Conservation (phyloP, 2,113 vertebrate species). For the Irena cyanogastra region DNA sequence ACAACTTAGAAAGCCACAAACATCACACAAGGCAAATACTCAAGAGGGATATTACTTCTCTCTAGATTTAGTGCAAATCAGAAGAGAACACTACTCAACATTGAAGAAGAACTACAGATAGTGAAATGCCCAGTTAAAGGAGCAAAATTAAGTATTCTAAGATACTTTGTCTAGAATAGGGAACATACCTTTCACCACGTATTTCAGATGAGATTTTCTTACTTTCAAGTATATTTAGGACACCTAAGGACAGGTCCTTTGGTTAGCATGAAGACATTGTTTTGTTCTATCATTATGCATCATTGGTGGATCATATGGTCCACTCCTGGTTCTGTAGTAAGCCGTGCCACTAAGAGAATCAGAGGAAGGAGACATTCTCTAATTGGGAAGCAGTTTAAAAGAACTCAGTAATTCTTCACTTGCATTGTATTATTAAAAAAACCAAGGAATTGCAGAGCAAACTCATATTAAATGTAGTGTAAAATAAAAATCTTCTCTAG, state of each 20-base stretch:
- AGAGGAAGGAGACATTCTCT: not conserved
- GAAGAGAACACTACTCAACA: not conserved
- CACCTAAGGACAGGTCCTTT: not conserved
- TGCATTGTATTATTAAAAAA: not conserved
- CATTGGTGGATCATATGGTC: not conserved
- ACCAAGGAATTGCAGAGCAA: not conserved
- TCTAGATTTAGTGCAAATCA: not conserved
- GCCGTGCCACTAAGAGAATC: not conserved
- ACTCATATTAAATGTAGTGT: not conserved
- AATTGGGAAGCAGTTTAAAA: not conserved
- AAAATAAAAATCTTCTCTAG: not conserved
- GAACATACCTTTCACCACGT: rapidly evolving
- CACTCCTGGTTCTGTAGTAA: not conserved
- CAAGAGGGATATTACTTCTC: not conserved
- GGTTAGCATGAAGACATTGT: not conserved
- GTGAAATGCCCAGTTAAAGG: not conserved
- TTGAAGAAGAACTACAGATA: not conserved
- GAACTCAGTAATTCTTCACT: not conserved
- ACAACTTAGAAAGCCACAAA: not conserved
- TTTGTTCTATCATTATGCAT: not conserved
- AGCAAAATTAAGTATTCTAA: not conserved
- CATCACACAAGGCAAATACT: not conserved
- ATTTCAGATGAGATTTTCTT: not conserved
- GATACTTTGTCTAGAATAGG: not conserved
- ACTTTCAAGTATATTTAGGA: not conserved